Evolutionary conservation across 1,140 invertebrate species (phyloP).

Genomic region (Palaemon carinicauda): DNA sequence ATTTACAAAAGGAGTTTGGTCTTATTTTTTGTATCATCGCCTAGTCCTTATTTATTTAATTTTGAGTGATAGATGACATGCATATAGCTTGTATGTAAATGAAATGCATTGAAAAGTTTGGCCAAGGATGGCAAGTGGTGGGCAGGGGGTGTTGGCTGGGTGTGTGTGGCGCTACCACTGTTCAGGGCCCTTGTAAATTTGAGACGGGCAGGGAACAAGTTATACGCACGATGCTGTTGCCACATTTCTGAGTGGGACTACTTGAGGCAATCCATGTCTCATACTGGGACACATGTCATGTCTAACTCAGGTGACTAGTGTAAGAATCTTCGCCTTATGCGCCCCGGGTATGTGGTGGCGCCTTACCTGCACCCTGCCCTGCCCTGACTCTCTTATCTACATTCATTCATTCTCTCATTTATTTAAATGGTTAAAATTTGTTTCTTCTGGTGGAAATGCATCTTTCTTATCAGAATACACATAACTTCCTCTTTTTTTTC

Average conservation of each 20-base stretch:
- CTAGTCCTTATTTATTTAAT: no score
- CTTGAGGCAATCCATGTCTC: conserved; percentile 35
- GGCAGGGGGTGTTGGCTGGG: conserved; percentile 16
- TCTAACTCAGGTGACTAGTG: conserved; percentile 54
- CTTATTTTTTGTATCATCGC: no score
- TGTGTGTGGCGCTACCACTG: background rate
- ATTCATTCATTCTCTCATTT: background rate
- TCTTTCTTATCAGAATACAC: background rate
- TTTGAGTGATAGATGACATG: background rate
- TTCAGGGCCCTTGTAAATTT: conserved; percentile 26
- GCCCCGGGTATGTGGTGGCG: conserved; percentile 51
- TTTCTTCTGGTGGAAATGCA: background rate
- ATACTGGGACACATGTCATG: conserved; percentile 30
- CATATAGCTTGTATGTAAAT: background rate
- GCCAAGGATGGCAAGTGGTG: background rate
- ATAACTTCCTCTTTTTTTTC: no score
- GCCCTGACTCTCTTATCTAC: background rate
- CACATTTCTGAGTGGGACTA: conserved; percentile 30
- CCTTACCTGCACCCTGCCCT: conserved; percentile 6
- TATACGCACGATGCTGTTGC: conserved; percentile 28
- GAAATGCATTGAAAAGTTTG: background rate
- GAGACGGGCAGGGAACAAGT: conserved; percentile 33
- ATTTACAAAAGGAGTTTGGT: no score
- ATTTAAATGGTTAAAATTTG: no score
- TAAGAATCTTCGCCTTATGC: conserved; percentile 53